Conservation (phyloP, 2,113 vertebrate species). For the Nestor notabilis region DNA sequence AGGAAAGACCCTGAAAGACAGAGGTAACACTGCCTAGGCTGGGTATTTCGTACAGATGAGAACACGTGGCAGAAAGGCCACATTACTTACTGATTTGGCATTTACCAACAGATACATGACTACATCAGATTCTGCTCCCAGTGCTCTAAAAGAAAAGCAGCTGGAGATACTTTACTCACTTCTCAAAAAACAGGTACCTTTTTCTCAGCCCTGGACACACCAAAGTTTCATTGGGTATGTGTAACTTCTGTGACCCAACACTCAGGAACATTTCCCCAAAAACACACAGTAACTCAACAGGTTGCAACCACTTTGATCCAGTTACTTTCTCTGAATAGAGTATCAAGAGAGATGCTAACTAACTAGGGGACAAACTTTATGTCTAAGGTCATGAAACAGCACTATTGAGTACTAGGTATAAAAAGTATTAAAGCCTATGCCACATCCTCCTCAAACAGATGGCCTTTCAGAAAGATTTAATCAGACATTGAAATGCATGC, state of each 20-base stretch:
- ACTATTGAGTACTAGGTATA: slow-evolving; percentile 7
- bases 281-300: background rate
- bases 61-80: background rate
- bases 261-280: background rate
- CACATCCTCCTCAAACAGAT: slow-evolving; percentile 64
- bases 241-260: background rate
- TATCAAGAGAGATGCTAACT: background rate
- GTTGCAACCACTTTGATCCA: background rate
- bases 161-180: background rate
- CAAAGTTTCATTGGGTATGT: background rate
- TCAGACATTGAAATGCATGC: slow-evolving; percentile 69
- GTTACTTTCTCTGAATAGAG: background rate
- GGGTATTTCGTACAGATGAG: background rate
- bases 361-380: slow-evolving; percentile 35
- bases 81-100: background rate
- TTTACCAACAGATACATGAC: background rate
- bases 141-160: background rate
- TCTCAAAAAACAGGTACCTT: background rate
- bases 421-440: slow-evolving; percentile 53
- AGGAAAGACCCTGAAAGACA: slow-evolving; percentile 1
- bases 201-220: background rate
- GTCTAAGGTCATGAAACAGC: slow-evolving; percentile 55
- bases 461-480: slow-evolving; percentile 71
- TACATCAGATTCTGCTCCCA: background rate
- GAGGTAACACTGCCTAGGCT: background rate